phyloP scores from a whole-genome alignment of 2,888 invertebrate genomes.

The Sphaerophoria rueppellii region DNA sequence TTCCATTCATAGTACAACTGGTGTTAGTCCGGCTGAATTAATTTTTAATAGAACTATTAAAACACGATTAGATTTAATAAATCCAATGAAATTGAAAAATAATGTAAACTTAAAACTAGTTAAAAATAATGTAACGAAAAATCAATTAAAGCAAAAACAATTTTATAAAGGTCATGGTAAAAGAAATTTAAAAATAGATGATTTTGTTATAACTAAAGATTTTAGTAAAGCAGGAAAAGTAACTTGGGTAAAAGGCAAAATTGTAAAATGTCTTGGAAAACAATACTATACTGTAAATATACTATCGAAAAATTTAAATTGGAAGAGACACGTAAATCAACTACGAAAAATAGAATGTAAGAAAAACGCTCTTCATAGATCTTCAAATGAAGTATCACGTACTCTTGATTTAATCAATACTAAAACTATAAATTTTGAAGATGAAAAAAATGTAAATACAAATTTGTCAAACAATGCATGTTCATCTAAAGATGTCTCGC shows the following conservation, averaged over 20 bases:
- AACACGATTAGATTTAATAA: slow-evolving; percentile 17
- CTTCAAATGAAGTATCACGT: neutral
- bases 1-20: slow-evolving; percentile 1
- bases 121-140: neutral
- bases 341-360: neutral
- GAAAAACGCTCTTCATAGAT: neutral
- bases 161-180: neutral
- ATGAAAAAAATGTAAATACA: neutral
- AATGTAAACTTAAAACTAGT: neutral
- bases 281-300: too few species aligned
- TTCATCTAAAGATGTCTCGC: too few species aligned
- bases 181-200: neutral
- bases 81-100: slow-evolving; percentile 5
- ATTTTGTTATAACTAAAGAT: slow-evolving; percentile 24
- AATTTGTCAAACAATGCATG: too few species aligned
- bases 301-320: slow-evolving; percentile 11
- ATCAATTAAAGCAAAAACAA: slow-evolving; percentile 7
- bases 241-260: neutral
- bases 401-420: neutral
- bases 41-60: slow-evolving; percentile 27
- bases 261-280: too few species aligned
- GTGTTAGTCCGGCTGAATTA: neutral
- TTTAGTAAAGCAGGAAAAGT: slow-evolving; percentile 26
- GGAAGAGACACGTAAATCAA: slow-evolving; percentile 23
- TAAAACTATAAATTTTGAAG: slow-evolving; percentile 5